A percentile compares a stretch with the other conserved stretches of the same genome.
phyloP scores from a whole-genome alignment of 2,888 invertebrate genomes.

The Zeuzera pyrina region DNA sequence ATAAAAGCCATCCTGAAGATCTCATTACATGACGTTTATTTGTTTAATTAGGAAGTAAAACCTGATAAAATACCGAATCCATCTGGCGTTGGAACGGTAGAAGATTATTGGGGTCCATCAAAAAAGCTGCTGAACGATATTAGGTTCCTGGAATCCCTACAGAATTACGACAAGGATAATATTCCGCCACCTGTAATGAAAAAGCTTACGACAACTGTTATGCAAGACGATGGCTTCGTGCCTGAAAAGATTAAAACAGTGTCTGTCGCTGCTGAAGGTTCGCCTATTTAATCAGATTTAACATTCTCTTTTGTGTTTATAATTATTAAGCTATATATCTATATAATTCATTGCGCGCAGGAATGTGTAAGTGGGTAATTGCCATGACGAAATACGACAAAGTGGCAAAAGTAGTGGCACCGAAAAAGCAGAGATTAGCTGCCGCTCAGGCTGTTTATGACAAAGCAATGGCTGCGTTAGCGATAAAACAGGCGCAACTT shows the following conservation, averaged over 20 bases:
- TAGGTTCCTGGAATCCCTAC: conserved; percentile 90
- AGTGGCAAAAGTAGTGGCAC: conserved; percentile 92
- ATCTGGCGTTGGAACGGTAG: conserved; percentile 85
- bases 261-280: conserved; percentile 90
- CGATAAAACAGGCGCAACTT: conserved; percentile 83
- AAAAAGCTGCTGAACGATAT: conserved; percentile 91
- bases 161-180: conserved; percentile 94
- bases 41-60: conserved; percentile 78
- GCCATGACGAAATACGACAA: conserved; percentile 96
- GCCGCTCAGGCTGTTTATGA: conserved; percentile 88
- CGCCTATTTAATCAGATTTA: background rate
- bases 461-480: conserved; percentile 81
- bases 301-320: background rate
- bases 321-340: background rate
- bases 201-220: conserved; percentile 84
- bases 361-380: conserved; percentile 94
- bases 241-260: conserved; percentile 91
- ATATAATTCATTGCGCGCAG: conserved; percentile 28
- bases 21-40: background rate
- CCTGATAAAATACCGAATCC: conserved; percentile 90
- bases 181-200: conserved; percentile 89
- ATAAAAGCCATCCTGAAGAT: no score
- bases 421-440: conserved; percentile 92
- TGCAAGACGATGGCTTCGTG: conserved; percentile 90
- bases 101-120: conserved; percentile 96